Base-by-base conservation (phyloP, 2,888 invertebrate genomes). In the Crematogaster levior region DNA sequence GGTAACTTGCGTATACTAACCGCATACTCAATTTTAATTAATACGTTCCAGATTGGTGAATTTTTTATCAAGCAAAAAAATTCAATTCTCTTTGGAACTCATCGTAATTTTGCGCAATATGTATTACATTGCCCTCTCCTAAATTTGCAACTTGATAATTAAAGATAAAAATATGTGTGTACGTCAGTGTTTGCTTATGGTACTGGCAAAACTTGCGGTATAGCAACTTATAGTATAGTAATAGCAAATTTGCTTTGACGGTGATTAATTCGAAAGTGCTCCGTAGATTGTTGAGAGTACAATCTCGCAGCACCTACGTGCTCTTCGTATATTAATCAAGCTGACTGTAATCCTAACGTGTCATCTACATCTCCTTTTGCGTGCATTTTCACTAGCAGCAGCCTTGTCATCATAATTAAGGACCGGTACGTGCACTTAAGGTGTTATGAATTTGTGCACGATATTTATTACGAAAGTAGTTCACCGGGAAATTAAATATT, bases 401-500 rank as follows among this genome's bases (percentile, higher is more conserved):
- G 77, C 73, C 72, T 70, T 72, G 77, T 79, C 77, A 79, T 79
- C 72, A 72, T 79, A 70, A 79, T 79, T 79, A 79, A 79, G 56
- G 77, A 46, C 18, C 43, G 73, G 72, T 72, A 30, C 24, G 43
- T 79, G 56, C 56, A 58, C 77, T 56, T 79, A 79, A 79, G 56
- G 72, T 79, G 77, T 79, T 70, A 79, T 34, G 56, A 43, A 79
- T 4, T 43, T 18, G 30, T 34, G 72, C 56, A 58, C 9, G 43
- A 79, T 79, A 70, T 79, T 79, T 79, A 79, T 56, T 75, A 75
- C 40, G 10, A 75, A 75, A 75, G 27, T n/a, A 70, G 27, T n/a
- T 30, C 18, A 24, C 18, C 40, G 40, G 21, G 56, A 79, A 58
- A 24, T 70, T 46, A 58, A 77, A 77, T 79, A 79, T 56, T 77